Percentiles rank a stretch among this genome's conserved stretches.
Evolutionary conservation across 35 echinoderm and acorn worm genomes (phyloP).

Genomic region (Chiridota heheva): DNA sequence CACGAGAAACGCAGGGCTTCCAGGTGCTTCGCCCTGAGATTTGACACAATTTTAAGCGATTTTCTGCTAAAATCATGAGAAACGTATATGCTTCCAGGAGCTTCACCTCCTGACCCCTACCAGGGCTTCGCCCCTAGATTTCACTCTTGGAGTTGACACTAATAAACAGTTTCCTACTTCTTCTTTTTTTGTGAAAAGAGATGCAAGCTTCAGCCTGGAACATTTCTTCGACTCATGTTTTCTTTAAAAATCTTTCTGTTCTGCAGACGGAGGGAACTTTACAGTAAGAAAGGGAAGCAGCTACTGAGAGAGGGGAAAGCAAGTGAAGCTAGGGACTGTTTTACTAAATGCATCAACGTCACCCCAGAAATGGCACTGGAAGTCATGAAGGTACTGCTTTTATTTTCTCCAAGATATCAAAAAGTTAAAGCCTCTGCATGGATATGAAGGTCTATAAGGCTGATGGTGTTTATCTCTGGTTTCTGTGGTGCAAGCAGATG

Average conservation of each 20-base stretch:
- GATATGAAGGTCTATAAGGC: too few relatives aligned
- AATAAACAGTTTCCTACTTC: neutral
- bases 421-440: too few relatives aligned
- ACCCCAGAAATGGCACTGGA: constrained; percentile 88
- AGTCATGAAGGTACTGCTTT: constrained; percentile 95
- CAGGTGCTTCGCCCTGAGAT: too few relatives aligned
- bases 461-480: too few relatives aligned
- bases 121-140: too few relatives aligned
- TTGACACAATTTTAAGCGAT: too few relatives aligned
- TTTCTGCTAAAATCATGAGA: too few relatives aligned
- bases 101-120: too few relatives aligned
- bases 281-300: constrained; percentile 82
- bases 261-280: constrained; percentile 65
- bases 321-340: constrained; percentile 87
- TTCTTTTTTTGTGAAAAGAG: neutral
- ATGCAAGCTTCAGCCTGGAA: neutral
- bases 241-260: neutral
- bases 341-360: constrained; percentile 85
- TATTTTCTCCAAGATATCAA: neutral
- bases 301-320: constrained; percentile 86
- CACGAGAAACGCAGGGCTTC: too few relatives aligned
- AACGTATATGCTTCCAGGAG: too few relatives aligned
- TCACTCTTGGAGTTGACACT: too few relatives aligned
- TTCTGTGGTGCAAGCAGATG: too few relatives aligned
- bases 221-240: neutral